phyloP scores from a whole-genome alignment of 1,140 invertebrate genomes.

The Laupala kohalensis region DNA sequence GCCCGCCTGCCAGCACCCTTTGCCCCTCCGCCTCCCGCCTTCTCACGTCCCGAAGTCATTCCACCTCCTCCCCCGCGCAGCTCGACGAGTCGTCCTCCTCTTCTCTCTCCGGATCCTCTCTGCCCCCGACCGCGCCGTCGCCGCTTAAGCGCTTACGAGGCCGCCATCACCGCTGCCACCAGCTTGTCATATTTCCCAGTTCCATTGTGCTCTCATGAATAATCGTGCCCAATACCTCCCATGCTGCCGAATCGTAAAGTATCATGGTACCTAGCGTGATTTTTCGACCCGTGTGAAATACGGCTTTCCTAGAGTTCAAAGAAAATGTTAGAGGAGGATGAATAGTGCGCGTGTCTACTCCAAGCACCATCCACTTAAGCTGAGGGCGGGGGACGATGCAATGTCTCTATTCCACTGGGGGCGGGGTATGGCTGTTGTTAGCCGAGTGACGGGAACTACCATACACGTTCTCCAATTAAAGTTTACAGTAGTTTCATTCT shows the following conservation, averaged over 20 bases:
- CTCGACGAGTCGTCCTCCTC: too few species aligned
- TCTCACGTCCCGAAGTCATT: background rate
- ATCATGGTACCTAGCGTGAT: background rate
- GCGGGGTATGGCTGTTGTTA: background rate
- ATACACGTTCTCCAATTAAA: background rate
- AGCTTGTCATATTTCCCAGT: background rate
- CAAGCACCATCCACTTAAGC: too few species aligned
- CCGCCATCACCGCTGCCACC: too few species aligned
- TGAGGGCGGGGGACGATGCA: too few species aligned
- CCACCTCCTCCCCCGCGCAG: too few species aligned
- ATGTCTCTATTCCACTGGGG: background rate
- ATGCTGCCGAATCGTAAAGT: background rate
- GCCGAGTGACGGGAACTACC: background rate
- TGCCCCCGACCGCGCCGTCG: too few species aligned
- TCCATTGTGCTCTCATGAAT: background rate
- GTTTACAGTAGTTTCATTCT: background rate
- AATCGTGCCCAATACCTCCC: background rate
- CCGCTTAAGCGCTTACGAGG: background rate
- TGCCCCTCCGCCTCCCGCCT: background rate
- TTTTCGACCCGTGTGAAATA: too few species aligned
- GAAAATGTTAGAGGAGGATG: background rate
- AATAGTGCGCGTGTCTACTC: too few species aligned
- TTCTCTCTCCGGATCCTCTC: background rate
- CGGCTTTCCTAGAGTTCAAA: background rate
- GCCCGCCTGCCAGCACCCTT: background rate